Evolutionary conservation across 2,888 invertebrate species (phyloP).

Genomic region (Lapara coniferarum): DNA sequence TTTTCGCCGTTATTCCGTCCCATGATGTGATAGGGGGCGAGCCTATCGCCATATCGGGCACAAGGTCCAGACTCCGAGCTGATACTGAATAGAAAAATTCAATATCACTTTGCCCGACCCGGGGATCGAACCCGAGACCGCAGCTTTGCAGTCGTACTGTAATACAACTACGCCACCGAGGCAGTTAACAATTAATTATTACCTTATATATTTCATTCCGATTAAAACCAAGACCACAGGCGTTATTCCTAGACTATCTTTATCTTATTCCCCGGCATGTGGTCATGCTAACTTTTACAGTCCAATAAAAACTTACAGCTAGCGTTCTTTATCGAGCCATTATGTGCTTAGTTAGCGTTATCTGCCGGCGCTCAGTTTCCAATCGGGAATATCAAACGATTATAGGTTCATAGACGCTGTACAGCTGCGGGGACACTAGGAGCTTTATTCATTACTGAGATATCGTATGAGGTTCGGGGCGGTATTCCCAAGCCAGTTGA

Average conservation of each 20-base stretch:
- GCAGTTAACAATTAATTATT: too few relatives aligned
- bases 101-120: too few relatives aligned
- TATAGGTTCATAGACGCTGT: neutral
- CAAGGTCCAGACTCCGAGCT: too few relatives aligned
- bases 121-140: too few relatives aligned
- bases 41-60: too few relatives aligned
- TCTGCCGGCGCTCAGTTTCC: constrained; percentile 16
- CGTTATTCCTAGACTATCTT: neutral
- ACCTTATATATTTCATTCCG: neutral
- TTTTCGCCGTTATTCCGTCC: too few relatives aligned
- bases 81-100: too few relatives aligned
- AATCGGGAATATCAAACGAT: constrained; percentile 14
- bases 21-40: too few relatives aligned
- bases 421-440: constrained; percentile 1
- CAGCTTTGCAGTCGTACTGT: too few relatives aligned
- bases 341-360: constrained; percentile 3
- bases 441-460: neutral
- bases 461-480: neutral
- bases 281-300: constrained; percentile 18
- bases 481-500: too few relatives aligned
- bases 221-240: neutral
- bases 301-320: constrained; percentile 17
- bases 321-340: constrained; percentile 5
- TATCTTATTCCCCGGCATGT: neutral
- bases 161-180: too few relatives aligned